These are phyloP conservation scores for Misgurnus anguillicaudatus DNA, from an alignment of 2,113 vertebrate species.

Conservation along the genomic window DNA sequence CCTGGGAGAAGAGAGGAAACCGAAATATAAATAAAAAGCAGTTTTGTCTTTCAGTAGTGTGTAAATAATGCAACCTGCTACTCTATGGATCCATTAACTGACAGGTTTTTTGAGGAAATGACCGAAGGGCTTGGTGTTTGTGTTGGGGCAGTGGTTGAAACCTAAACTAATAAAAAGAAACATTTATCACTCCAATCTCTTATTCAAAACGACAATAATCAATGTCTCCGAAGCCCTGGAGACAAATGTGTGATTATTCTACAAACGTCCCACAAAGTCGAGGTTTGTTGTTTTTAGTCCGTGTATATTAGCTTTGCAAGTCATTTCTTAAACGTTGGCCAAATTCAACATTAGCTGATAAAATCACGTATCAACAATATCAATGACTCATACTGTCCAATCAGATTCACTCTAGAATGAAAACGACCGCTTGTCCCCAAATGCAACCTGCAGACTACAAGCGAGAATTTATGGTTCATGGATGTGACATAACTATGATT, in stretches of 20 bases:
- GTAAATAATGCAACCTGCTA: slow-evolving; percentile 68
- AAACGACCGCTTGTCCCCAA: no score
- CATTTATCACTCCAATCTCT: slow-evolving; percentile 1
- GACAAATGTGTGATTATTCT: slow-evolving; percentile 5
- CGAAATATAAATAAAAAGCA: slow-evolving; percentile 69
- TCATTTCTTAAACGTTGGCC: no score
- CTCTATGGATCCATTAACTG: slow-evolving; percentile 63
- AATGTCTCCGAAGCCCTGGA: not conserved
- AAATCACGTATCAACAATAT: no score
- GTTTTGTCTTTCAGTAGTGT: slow-evolving; percentile 66
- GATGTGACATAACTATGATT: no score
- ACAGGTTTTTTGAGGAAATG: slow-evolving; percentile 21
- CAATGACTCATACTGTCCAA: no score
- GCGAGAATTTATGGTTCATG: no score
- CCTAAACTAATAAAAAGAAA: slow-evolving; percentile 39
- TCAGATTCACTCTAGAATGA: no score
- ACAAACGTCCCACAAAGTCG: not conserved
- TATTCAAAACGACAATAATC: slow-evolving; percentile 11
- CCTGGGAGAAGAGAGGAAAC: slow-evolving; percentile 62
- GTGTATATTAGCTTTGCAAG: no score
- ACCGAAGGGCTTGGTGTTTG: slow-evolving; percentile 18
- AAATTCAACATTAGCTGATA: no score
- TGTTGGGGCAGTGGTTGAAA: slow-evolving; percentile 32
- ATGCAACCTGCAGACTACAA: no score
- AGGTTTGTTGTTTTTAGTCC: no score